Base-by-base conservation (phyloP, 2,888 invertebrate species). In the Synanthedon formicaeformis region DNA sequence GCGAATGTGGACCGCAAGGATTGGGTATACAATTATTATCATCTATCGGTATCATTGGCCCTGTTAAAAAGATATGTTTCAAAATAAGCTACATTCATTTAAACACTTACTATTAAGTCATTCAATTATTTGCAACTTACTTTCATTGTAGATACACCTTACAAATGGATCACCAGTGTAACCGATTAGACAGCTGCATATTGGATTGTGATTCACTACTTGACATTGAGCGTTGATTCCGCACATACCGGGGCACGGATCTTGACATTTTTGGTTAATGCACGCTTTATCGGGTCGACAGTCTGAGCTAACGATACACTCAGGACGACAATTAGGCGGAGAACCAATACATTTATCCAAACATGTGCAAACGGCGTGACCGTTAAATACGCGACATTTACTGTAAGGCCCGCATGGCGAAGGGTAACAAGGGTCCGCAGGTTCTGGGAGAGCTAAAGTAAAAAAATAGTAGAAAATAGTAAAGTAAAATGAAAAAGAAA, bases 321-420 rank as follows among this genome's bases (percentile, higher is more conserved):
- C 93, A 2, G 93, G 94, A 62, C 91, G 89, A 77, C 94, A 94
- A 59, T 89, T 89, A 23, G 94, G 94, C 48, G 95, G 94, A 53
- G 92, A 89, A 55, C 94, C 94, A 60, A 92, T 83, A 75, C 91
- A 94, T 59, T 91, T 90, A 55, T 90, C 89, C 62, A 91, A 89
- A 67, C 94, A 94, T 56, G 93, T 93, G 75, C 94, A 94, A 56
- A 93, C 92, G 50, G 94, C 93, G 74, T 93, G 91, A 51, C 91
- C 91, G 64, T 92, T 91, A 65, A 91, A 89, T 51, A 90, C 89
- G 53, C 92, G 90, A 79, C 94, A 94, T 64, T 91, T 89, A 79
- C 94, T 93, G 72, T 93, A 92, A 11, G 93, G 91, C 57, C 94
- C 94, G 76, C 94, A 94, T 57, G 94, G 94, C 61, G 93, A 92